Conservation (phyloP, 2,113 vertebrate genomes). For the Silurus asotus region DNA sequence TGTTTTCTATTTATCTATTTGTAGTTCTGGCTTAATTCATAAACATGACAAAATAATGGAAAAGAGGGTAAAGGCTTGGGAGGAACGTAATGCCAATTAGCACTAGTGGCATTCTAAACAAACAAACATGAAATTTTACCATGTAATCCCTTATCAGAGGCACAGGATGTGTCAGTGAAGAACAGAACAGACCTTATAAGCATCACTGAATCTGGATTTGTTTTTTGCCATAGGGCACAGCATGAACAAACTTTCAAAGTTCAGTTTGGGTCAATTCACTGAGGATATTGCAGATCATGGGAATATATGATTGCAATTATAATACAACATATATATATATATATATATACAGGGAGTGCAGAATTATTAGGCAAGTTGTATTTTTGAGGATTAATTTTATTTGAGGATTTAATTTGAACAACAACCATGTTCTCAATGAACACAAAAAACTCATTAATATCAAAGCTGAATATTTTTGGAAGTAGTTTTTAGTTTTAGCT, state of each 20-base stretch:
- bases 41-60: constrained; percentile 38
- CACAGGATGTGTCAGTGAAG: neutral
- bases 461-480: too few species aligned
- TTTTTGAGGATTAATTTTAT: too few species aligned
- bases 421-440: too few species aligned
- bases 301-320: neutral
- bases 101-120: constrained; percentile 36
- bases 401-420: too few species aligned
- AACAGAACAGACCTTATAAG: neutral
- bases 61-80: neutral
- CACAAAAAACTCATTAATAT: too few species aligned
- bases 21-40: constrained; percentile 47
- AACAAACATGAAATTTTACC: constrained; percentile 20
- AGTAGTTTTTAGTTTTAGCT: too few species aligned
- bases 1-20: constrained; percentile 51
- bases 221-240: neutral
- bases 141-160: constrained; percentile 5
- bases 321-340: neutral
- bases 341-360: too few species aligned
- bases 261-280: neutral
- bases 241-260: neutral
- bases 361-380: too few species aligned
- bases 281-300: neutral
- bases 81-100: constrained; percentile 53
- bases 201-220: neutral